Conservation (phyloP, 2,888 invertebrate species). For the Acleris emargana region DNA sequence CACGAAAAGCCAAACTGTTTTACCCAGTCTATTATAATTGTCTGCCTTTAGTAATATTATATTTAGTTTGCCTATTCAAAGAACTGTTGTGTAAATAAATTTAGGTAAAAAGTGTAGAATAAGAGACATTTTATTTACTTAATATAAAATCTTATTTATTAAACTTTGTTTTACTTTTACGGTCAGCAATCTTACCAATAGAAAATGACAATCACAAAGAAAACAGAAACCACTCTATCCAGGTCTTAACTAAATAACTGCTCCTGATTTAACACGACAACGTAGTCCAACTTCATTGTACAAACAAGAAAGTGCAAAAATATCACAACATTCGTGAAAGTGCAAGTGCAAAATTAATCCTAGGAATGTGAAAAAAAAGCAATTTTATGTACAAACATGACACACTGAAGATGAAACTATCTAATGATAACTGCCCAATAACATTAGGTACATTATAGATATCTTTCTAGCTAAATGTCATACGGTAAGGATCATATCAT, state of each 20-base stretch:
- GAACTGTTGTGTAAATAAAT: constrained; percentile 64
- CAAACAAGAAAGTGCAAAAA: no score
- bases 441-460: no score
- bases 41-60: constrained; percentile 33
- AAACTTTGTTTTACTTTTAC: constrained; percentile 44
- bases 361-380: no score
- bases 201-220: constrained; percentile 45
- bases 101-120: constrained; percentile 61
- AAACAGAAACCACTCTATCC: constrained; percentile 39
- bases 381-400: no score
- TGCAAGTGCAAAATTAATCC: no score
- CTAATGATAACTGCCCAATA: no score
- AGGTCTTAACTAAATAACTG: not conserved
- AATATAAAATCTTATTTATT: constrained; percentile 79
- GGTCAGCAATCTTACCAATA: constrained; percentile 37
- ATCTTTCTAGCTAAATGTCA: no score
- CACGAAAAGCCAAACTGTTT: constrained; percentile 5
- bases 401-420: no score
- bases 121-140: constrained; percentile 62
- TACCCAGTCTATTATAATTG: constrained; percentile 20
- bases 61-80: constrained; percentile 39
- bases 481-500: no score
- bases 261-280: no score
- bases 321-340: no score
- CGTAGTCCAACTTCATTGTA: no score